phyloP scores from a whole-genome alignment of 2,888 invertebrate species.

The Homarus gammarus region DNA sequence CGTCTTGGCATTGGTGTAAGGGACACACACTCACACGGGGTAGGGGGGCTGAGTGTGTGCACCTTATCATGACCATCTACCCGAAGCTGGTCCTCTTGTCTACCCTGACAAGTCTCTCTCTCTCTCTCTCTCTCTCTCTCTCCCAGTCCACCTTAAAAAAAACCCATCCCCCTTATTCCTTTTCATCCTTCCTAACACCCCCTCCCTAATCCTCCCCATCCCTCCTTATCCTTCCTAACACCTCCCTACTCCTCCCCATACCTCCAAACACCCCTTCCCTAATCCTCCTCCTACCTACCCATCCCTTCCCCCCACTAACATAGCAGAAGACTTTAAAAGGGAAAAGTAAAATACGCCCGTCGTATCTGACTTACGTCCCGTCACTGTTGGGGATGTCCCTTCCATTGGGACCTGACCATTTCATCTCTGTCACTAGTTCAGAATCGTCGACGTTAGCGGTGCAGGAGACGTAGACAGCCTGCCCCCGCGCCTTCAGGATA shows the following conservation, averaged over 20 bases:
- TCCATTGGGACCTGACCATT: constrained; percentile 87
- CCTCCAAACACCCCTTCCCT: neutral
- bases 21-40: no score
- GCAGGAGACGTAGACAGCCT: constrained; percentile 88
- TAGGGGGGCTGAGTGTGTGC: no score
- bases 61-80: no score
- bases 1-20: no score
- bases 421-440: constrained; percentile 85
- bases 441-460: constrained; percentile 86
- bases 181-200: constrained; percentile 31
- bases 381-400: constrained; percentile 74
- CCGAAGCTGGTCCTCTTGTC: no score
- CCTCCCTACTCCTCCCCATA: neutral
- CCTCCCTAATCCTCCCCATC: neutral
- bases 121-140: constrained; percentile 14
- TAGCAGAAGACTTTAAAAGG: neutral
- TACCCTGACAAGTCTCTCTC: neutral
- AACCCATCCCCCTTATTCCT: constrained; percentile 1
- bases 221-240: neutral
- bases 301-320: neutral
- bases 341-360: no score
- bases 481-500: constrained; percentile 85
- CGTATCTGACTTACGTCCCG: constrained; percentile 73
- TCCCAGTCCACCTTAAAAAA: neutral
- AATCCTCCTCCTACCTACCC: neutral